Percentiles rank a stretch among this genome's conserved stretches.
Evolutionary conservation across 2,797 vertebrate genomes (phyloP).

Genomic region (Gymnopithys bicolor): DNA sequence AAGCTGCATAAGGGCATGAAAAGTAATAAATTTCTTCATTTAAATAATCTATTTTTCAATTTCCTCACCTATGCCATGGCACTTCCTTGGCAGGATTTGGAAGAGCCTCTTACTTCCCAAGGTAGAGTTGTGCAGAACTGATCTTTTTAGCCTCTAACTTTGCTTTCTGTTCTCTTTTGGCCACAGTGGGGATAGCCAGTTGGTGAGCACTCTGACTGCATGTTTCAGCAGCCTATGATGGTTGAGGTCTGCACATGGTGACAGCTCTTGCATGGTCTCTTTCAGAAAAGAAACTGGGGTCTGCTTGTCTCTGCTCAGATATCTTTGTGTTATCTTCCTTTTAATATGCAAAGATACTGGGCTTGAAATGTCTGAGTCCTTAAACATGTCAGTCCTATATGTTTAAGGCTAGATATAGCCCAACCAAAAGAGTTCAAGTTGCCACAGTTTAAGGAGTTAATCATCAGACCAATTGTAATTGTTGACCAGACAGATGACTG

Average conservation of each 20-base stretch:
- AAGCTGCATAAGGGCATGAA: not conserved
- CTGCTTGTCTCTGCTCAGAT: not conserved
- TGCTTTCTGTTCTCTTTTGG: constrained; percentile 34
- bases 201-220: constrained; percentile 42
- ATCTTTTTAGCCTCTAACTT: constrained; percentile 23
- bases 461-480: not conserved
- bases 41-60: not conserved
- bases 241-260: not conserved
- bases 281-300: constrained; percentile 49
- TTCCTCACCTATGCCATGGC: not conserved
- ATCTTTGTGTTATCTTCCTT: not conserved
- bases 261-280: not conserved
- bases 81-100: not conserved
- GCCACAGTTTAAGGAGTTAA: not conserved
- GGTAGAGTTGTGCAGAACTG: not conserved
- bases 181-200: constrained; percentile 10
- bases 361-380: fast-evolving
- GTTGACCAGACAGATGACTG: not conserved
- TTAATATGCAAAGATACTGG: not conserved
- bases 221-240: not conserved
- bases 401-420: not conserved
- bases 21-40: not conserved
- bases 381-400: not conserved
- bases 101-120: not conserved
- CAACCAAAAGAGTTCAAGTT: not conserved